These are phyloP conservation scores for Rutilus rutilus DNA, from an alignment of 2,113 vertebrate genomes.

Conservation along the genomic window DNA sequence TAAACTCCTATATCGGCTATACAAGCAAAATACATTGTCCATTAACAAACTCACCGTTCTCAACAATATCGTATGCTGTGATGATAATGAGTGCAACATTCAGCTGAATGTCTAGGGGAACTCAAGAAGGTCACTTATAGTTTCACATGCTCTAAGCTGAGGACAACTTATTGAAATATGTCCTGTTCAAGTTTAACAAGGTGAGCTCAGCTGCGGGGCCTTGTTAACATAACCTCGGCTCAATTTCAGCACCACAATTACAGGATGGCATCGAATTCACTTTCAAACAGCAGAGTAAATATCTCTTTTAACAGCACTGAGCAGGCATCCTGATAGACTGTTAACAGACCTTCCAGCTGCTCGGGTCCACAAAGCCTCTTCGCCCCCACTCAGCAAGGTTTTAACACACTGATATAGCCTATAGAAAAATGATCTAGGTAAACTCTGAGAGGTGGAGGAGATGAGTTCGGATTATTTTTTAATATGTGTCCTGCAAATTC, in stretches of 20 bases:
- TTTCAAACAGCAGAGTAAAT: constrained; percentile 49
- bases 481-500: not conserved
- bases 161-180: not conserved
- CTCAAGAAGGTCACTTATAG: not conserved
- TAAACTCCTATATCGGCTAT: not conserved
- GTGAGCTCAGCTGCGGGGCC: constrained; percentile 27
- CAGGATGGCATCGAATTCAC: constrained; percentile 40
- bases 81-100: not conserved
- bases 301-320: constrained; percentile 44
- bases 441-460: not conserved
- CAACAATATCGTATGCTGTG: not conserved
- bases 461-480: constrained; percentile 4
- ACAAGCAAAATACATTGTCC: not conserved
- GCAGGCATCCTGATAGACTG: constrained; percentile 40
- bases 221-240: constrained; percentile 31
- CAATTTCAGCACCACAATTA: constrained; percentile 47
- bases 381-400: not conserved
- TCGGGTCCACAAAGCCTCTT: constrained; percentile 30
- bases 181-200: not conserved
- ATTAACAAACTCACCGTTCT: not conserved
- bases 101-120: not conserved
- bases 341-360: constrained; percentile 47
- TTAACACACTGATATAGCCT: constrained; percentile 23
- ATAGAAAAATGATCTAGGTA: constrained; percentile 2
- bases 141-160: not conserved